Evolutionary conservation across 2,113 vertebrate genomes (phyloP), one percentile per base, ranked within the genome.

Genomic region (Forbesichthys agassizii): DNA sequence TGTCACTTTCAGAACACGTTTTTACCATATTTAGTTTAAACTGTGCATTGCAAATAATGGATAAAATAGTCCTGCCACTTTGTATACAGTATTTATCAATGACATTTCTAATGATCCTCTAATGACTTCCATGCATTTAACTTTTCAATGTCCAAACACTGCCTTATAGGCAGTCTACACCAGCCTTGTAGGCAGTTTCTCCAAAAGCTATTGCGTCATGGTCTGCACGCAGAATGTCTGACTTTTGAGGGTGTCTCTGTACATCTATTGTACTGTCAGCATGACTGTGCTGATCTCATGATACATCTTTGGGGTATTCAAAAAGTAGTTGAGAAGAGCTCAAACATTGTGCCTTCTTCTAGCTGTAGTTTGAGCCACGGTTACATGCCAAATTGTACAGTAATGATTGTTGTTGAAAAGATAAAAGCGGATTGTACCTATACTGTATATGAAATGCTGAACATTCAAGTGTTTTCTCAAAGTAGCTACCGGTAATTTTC

Each of bases 131-230:
- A 16, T 27, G 27, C 27, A 27, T 27, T 27, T 27, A 2, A 27
- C 27, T 27, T 27, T 27, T 27, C 27, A 27, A 27, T 3, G 27
- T 27, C 27, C 27, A 2, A 27, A 27, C 27, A 27, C 27, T 76
- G 54, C 18, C 27, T 47, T n/a, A 27, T 51, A 27, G 36, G 4
- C 36, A 42, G 36, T 5, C 20, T 20, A 20, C 20, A 20, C 20
- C 20, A 78, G 54, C 18, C 27, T 47, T 14, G 49, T 51, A 27
- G 36, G 4, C 36, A 42, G 36, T 5, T 6, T 42, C 36, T 42
- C 36, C 7, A 42, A 42, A 42, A 77, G 7, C 48, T 7, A 47
- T 49, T 64, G 52, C 79, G 55, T 84, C 71, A 75, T 11, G n/a
- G 8, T 72, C 36, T 33, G 73, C 74, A 75, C 64, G 53, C 51